Evolutionary conservation across 2,888 invertebrate species (phyloP).

Genomic region (Tholera decimalis): DNA sequence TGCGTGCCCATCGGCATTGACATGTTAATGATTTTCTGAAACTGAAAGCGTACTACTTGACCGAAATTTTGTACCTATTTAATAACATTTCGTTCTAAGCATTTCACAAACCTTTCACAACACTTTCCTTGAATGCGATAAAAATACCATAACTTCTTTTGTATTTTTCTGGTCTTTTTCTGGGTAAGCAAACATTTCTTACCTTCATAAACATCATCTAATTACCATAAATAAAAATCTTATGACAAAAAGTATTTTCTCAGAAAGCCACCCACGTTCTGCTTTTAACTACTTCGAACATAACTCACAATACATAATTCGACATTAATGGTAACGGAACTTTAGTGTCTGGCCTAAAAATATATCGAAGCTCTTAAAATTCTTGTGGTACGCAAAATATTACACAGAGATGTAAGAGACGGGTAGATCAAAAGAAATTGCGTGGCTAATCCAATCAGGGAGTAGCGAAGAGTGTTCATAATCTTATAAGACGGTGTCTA

Average conservation of each 20-base stretch:
- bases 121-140: no score
- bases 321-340: slow-evolving; percentile 13
- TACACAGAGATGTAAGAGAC: slow-evolving; percentile 18
- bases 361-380: slow-evolving; percentile 20
- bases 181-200: slow-evolving; percentile 1
- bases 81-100: no score
- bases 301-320: slow-evolving; percentile 33
- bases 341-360: slow-evolving; percentile 5
- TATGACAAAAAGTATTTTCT: slow-evolving; percentile 20
- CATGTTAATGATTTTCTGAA: not conserved
- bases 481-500: slow-evolving; percentile 30
- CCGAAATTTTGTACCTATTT: no score
- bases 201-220: slow-evolving; percentile 18
- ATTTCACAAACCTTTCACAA: no score
- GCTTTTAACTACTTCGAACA: slow-evolving; percentile 19
- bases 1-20: not conserved
- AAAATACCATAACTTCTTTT: not conserved
- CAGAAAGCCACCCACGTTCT: slow-evolving; percentile 14
- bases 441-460: slow-evolving; percentile 39
- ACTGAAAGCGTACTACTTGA: no score
- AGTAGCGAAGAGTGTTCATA: slow-evolving; percentile 32
- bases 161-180: not conserved
- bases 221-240: slow-evolving; percentile 23
- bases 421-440: slow-evolving; percentile 29
- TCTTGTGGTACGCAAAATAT: slow-evolving; percentile 5